Conservation (phyloP, 2,797 vertebrate genomes). For the Propithecus deckenii region DNA sequence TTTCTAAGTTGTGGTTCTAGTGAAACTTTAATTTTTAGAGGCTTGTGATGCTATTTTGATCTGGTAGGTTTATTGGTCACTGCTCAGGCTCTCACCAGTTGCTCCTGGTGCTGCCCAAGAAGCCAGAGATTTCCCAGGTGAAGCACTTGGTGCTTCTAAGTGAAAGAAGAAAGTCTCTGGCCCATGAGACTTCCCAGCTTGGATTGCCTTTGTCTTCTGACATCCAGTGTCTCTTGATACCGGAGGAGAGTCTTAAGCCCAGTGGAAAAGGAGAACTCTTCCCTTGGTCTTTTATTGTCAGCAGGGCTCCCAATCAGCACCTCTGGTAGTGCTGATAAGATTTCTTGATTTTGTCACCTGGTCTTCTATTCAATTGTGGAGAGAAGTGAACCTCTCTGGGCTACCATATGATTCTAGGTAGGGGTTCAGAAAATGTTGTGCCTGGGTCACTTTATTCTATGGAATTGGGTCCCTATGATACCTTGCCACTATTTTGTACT, state of each 20-base stretch:
- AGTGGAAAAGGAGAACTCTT: not conserved
- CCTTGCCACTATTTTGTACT: no score
- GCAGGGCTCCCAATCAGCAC: fast-evolving
- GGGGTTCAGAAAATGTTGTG: not conserved
- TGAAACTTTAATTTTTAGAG: not conserved
- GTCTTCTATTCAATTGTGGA: not conserved
- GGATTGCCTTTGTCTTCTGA: not conserved
- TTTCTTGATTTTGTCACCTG: not conserved
- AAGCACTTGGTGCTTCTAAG: not conserved
- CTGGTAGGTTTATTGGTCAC: not conserved
- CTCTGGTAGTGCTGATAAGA: not conserved
- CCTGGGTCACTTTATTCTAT: not conserved
- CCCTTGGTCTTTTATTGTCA: not conserved
- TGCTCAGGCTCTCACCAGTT: not conserved
- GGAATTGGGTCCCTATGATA: not conserved
- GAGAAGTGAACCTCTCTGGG: not conserved
- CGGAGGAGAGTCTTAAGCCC: not conserved
- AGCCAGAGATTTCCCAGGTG: not conserved
- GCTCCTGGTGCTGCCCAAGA: not conserved
- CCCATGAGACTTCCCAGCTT: not conserved
- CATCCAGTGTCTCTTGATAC: not conserved
- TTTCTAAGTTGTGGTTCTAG: not conserved
- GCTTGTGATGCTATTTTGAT: not conserved
- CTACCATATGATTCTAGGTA: not conserved
- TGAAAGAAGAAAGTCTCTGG: not conserved